phyloP scores from a whole-genome alignment of 1,140 invertebrate species.

The Papilio polyxenes region DNA sequence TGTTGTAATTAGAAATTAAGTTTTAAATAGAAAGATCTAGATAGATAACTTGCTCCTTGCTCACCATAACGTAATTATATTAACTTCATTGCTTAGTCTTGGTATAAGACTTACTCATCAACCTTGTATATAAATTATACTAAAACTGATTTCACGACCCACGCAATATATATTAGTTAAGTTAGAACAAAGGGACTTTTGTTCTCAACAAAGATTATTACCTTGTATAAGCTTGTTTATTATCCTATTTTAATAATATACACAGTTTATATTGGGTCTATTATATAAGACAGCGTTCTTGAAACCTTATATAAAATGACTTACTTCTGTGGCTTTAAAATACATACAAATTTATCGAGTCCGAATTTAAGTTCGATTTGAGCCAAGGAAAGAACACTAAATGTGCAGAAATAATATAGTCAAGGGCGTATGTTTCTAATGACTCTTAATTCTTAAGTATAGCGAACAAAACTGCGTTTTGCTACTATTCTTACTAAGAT shows the following conservation, averaged over 20 bases:
- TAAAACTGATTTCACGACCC: slow-evolving; percentile 12
- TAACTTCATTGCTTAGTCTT: not conserved
- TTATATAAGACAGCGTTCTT: not conserved
- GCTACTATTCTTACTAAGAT: too few species aligned
- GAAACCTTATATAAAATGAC: not conserved
- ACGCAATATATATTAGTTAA: slow-evolving; percentile 14
- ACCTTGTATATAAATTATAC: slow-evolving; percentile 6
- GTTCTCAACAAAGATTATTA: slow-evolving; percentile 9
- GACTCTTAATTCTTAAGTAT: too few species aligned
- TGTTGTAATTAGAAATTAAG: not conserved
- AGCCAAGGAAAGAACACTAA: too few species aligned
- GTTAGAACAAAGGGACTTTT: slow-evolving; percentile 16
- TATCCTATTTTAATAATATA: not conserved
- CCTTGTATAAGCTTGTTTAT: slow-evolving; percentile 21
- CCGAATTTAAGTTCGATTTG: not conserved
- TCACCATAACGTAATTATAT: not conserved
- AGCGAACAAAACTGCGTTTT: too few species aligned
- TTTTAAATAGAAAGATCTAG: not conserved
- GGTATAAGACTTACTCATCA: slow-evolving; percentile 10
- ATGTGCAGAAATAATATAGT: too few species aligned
- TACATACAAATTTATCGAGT: not conserved
- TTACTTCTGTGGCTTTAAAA: not conserved
- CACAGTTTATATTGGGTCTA: not conserved
- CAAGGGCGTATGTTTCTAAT: too few species aligned
- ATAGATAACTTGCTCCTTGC: not conserved